Base-by-base conservation (phyloP, 2,113 vertebrate species). In the Coracopsis vasa region DNA sequence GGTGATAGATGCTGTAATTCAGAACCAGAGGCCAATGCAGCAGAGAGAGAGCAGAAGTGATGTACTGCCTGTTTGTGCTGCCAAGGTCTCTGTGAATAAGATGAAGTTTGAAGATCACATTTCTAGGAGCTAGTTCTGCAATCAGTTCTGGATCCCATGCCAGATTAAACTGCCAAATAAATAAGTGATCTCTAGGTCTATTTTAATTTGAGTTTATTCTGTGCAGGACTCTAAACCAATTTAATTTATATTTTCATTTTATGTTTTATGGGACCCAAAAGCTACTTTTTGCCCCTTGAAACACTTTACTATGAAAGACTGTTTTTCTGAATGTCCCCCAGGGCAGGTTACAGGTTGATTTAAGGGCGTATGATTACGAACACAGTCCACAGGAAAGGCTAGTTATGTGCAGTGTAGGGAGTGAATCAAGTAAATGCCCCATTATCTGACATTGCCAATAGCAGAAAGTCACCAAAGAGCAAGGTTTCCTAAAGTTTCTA, bases 1-100 rank as follows among this genome's bases (percentile, higher is more conserved):
- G 65, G 80, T 96, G 94, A 96, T 97, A 96, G 95, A 95, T 96
- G 94, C 86, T 91, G 92, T 96, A 96, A 97, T 97, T 97, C 95
- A 95, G 95, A 96, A 95, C 86, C 72, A 95, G 95, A 94, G 94
- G 92, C 95, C 95, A 94, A 88, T 79, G 95, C 88, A 95, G 88
- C 83, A 93, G 72, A 94, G 93, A 94, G 62, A 78, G 69, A 84
- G 86, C 83, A 79, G 82, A 60, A 96, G 85, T 96, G 96, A 97
- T 96, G 95, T 95, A 97, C 86, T 92, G 90, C 92, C 95, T 97
- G 92, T 81, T 94, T 94, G 75, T 79, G 92, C 90, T 96, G 95
- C 95, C 92, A 96, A 96, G 96, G 95, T 92, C 90, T 96, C 88
- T 64, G 33, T 78, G 88, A 92, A 75, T 93, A 96, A 96, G 92